Evolutionary conservation across 1,140 invertebrate species (phyloP).

Genomic region (Hirudo medicinalis): DNA sequence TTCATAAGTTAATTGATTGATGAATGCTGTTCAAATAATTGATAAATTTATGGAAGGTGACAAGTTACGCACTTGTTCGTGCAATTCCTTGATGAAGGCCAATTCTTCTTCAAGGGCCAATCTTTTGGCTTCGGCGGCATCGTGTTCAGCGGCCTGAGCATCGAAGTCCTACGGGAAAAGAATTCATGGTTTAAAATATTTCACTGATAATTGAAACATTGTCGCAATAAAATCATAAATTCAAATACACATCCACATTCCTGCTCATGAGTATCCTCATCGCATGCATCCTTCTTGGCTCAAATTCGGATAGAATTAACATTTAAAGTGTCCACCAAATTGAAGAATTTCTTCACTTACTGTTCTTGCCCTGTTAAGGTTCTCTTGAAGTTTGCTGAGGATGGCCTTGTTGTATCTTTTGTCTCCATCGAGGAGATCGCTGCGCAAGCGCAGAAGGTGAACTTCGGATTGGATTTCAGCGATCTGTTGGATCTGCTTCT

Average conservation of each 20-base stretch:
- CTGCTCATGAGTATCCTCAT: too few species aligned
- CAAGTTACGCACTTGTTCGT: conserved; percentile 33
- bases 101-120: conserved; percentile 44
- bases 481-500: conserved; percentile 42
- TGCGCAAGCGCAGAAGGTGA: conserved; percentile 42
- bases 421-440: conserved; percentile 43
- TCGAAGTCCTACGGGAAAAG: conserved; percentile 37
- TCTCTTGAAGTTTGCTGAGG: conserved; percentile 36
- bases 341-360: conserved; percentile 18
- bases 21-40: background rate
- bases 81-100: conserved; percentile 40
- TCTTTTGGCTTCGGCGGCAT: conserved; percentile 41
- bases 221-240: too few species aligned
- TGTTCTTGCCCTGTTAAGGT: conserved; percentile 36
- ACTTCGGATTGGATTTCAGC: conserved; percentile 45
- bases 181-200: background rate
- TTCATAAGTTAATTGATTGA: background rate
- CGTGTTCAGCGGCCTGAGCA: conserved; percentile 37
- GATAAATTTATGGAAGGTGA: background rate
- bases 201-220: too few species aligned
- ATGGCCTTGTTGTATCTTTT: conserved; percentile 2
- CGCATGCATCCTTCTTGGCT: too few species aligned
- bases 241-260: too few species aligned
- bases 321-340: too few species aligned
- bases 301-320: too few species aligned